A percentile compares a stretch with the other conserved stretches of the same genome.
Conservation (phyloP, 2,888 invertebrate species). For the Pollenia angustigena region DNA sequence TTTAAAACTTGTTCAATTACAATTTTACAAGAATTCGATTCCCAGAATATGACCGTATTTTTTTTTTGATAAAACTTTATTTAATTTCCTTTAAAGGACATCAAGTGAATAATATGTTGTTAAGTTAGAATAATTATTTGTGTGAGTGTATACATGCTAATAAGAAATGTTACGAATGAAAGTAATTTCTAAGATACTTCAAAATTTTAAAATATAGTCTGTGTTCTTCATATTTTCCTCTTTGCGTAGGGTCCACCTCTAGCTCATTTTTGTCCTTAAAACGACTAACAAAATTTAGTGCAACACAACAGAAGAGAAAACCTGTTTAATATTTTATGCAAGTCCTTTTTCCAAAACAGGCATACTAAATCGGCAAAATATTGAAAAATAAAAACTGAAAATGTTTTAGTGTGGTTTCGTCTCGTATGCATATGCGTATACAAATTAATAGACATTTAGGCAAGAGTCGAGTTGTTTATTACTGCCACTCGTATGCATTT, state of each 20-base stretch:
- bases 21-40: background rate
- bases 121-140: constrained; percentile 49
- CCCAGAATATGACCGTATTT: background rate
- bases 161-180: constrained; percentile 43
- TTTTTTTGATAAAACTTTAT: constrained; percentile 68
- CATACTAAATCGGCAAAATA: too few species aligned
- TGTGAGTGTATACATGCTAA: constrained; percentile 47
- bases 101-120: constrained; percentile 64
- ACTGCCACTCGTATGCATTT: constrained; percentile 16
- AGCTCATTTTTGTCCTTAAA: background rate
- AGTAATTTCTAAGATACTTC: constrained; percentile 26
- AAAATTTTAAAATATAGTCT: constrained; percentile 4
- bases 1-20: too few species aligned
- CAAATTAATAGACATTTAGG: too few species aligned
- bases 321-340: too few species aligned
- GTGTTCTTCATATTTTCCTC: background rate
- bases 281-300: background rate
- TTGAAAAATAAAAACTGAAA: too few species aligned
- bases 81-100: constrained; percentile 70
- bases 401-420: too few species aligned
- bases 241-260: background rate
- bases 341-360: too few species aligned
- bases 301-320: too few species aligned
- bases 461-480: background rate
- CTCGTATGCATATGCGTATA: too few species aligned